phyloP scores from a whole-genome alignment of 1,140 invertebrate species.

The Himalopsyche phryganea region DNA sequence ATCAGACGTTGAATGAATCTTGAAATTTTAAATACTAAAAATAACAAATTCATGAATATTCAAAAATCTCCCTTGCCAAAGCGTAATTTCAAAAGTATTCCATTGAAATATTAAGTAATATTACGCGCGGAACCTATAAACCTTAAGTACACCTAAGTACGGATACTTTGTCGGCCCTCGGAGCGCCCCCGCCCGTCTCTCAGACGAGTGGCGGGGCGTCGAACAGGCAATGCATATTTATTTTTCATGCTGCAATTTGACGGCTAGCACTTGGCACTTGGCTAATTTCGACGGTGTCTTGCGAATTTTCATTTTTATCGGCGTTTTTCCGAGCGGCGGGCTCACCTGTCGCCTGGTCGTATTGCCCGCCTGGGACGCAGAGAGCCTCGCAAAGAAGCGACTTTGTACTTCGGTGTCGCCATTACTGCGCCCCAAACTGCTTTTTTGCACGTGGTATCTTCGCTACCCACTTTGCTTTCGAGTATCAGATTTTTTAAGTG shows the following conservation, averaged over 20 bases:
- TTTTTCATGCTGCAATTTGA: slow-evolving; percentile 35
- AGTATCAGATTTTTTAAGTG: too few relatives aligned
- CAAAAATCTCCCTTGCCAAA: not conserved
- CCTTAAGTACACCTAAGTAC: slow-evolving; percentile 29
- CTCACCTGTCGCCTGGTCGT: slow-evolving; percentile 21
- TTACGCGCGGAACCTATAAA: slow-evolving; percentile 27
- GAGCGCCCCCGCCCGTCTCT: not conserved
- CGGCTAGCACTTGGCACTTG: slow-evolving; percentile 18
- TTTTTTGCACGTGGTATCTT: too few relatives aligned
- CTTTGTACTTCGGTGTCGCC: too few relatives aligned
- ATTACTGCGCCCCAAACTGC: too few relatives aligned
- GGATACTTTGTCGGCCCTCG: not conserved
- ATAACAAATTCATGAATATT: slow-evolving; percentile 11
- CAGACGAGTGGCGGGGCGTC: slow-evolving; percentile 12
- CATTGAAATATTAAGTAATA: slow-evolving; percentile 30
- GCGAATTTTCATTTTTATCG: slow-evolving; percentile 27
- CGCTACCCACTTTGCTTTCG: too few relatives aligned
- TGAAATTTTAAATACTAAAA: not conserved
- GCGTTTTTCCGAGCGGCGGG: slow-evolving; percentile 2
- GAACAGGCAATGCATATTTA: slow-evolving; percentile 31
- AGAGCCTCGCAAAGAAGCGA: too few relatives aligned
- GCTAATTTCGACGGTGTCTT: slow-evolving; percentile 25
- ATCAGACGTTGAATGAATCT: too few relatives aligned
- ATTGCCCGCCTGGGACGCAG: too few relatives aligned
- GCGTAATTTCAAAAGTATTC: slow-evolving; percentile 26